phyloP scores from a whole-genome alignment of 2,888 invertebrate genomes.

The Drosophila mettleri region DNA sequence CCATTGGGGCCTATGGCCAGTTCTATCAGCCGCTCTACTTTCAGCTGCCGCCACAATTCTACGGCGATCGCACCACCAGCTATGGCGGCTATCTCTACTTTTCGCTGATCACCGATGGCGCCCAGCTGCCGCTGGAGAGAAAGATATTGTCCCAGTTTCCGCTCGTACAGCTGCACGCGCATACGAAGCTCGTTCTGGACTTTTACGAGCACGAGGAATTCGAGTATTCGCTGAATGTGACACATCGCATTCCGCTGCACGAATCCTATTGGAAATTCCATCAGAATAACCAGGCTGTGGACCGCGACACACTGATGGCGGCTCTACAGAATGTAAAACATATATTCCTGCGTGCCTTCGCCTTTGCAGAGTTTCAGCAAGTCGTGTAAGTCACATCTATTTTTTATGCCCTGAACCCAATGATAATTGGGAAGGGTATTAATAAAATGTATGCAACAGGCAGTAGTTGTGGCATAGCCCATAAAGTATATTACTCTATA shows the following conservation, averaged over 20 bases:
- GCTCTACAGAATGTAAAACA: slow-evolving; percentile 94
- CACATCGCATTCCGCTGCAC: slow-evolving; percentile 88
- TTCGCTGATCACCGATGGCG: slow-evolving; percentile 89
- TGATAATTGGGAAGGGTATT: too few species aligned
- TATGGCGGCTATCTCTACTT: slow-evolving; percentile 96
- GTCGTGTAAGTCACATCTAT: slow-evolving; percentile 86
- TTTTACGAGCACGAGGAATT: slow-evolving; percentile 87
- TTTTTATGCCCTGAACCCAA: too few species aligned
- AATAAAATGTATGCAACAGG: too few species aligned
- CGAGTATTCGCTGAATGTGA: slow-evolving; percentile 85
- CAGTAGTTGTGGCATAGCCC: too few species aligned
- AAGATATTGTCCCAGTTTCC: slow-evolving; percentile 89
- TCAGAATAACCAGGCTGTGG: slow-evolving; percentile 87
- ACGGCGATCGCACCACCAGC: slow-evolving; percentile 94
- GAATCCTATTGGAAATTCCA: slow-evolving; percentile 90
- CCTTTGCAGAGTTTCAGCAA: slow-evolving; percentile 87
- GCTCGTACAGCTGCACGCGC: slow-evolving; percentile 92
- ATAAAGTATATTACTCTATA: too few species aligned
- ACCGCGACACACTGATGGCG: slow-evolving; percentile 94
- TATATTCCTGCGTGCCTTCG: slow-evolving; percentile 91
- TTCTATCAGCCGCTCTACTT: slow-evolving; percentile 84
- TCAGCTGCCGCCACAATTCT: slow-evolving; percentile 90
- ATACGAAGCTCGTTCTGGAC: slow-evolving; percentile 90
- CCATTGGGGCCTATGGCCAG: slow-evolving; percentile 83
- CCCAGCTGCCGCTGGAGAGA: slow-evolving; percentile 86